A percentile compares a stretch with the other conserved stretches of the same genome.
Evolutionary conservation across 2,113 vertebrate species (phyloP).

Genomic region (Heterochromis multidens): DNA sequence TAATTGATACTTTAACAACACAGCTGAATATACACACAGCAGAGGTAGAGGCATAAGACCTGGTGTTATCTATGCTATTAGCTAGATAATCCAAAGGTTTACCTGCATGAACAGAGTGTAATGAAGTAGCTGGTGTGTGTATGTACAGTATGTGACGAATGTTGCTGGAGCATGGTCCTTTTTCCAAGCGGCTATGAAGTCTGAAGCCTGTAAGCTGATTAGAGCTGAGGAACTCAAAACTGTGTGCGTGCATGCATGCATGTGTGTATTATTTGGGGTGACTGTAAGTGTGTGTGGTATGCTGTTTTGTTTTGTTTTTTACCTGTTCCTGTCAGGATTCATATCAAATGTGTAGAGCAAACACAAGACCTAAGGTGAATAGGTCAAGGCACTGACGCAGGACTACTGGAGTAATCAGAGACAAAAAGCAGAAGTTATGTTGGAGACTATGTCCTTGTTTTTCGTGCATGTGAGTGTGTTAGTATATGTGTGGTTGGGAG

Average conservation of each 20-base stretch:
- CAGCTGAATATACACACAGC: background rate
- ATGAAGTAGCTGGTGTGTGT: background rate
- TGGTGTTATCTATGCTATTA: background rate
- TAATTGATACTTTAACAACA: background rate
- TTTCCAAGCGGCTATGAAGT: conserved; percentile 42
- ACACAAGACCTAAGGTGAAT: background rate
- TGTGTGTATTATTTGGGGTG: conserved; percentile 2
- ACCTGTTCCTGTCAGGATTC: background rate
- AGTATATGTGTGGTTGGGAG: conserved; percentile 4
- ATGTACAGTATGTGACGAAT: conserved; percentile 35
- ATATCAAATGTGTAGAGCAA: background rate
- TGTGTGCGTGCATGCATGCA: conserved; percentile 25
- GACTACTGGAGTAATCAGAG: background rate
- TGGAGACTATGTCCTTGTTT: background rate
- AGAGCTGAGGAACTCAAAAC: conserved; percentile 58
- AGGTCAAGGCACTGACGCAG: background rate
- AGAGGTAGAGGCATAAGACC: background rate
- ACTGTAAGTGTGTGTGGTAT: background rate
- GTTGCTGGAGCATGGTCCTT: conserved; percentile 33
- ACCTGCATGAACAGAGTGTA: background rate
- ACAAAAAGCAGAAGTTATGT: background rate
- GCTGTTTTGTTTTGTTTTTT: background rate
- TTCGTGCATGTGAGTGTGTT: background rate
- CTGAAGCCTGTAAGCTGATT: conserved; percentile 73
- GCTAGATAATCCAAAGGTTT: background rate